Conservation (phyloP, 2,888 invertebrate species). For the Platycheirus albimanus region DNA sequence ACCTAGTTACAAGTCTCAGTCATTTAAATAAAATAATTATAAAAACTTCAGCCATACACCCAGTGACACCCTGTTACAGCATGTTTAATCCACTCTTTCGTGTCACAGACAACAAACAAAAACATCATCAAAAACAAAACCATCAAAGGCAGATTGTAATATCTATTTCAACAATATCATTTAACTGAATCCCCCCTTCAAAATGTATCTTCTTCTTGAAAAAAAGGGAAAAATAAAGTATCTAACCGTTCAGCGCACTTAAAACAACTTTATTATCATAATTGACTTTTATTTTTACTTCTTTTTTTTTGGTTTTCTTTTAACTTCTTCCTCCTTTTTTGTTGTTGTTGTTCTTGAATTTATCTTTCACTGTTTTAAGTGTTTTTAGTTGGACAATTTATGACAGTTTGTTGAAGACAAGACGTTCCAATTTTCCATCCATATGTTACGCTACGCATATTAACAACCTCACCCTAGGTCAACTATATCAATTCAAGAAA, state of each 20-base stretch:
- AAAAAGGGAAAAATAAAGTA: not conserved
- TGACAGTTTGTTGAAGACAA: conserved; percentile 33
- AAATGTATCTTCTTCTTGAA: not conserved
- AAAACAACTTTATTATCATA: conserved; percentile 36
- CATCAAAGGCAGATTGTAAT: not conserved
- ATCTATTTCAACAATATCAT: conserved; percentile 22
- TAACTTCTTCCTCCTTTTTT: conserved; percentile 1
- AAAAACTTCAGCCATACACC: too few relatives aligned
- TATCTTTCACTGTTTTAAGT: conserved; percentile 21
- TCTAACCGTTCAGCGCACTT: conserved; percentile 22
- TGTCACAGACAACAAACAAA: not conserved
- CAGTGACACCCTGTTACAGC: not conserved
- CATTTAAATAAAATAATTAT: too few relatives aligned
- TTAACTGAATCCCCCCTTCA: conserved; percentile 1
- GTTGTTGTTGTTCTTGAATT: too few relatives aligned
- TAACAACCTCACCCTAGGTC: conserved; percentile 71
- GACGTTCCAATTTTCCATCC: conserved; percentile 32
- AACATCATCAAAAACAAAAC: conserved; percentile 14
- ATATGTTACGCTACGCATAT: conserved; percentile 59
- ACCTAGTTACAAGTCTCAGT: too few relatives aligned
- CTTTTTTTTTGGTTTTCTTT: conserved; percentile 8
- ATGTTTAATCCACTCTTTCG: not conserved
- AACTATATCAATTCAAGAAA: conserved; percentile 49
- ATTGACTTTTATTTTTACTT: conserved; percentile 30
- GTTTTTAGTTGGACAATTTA: conserved; percentile 49